Conservation (phyloP, 2,888 invertebrate species). For the Lutraria lutraria region DNA sequence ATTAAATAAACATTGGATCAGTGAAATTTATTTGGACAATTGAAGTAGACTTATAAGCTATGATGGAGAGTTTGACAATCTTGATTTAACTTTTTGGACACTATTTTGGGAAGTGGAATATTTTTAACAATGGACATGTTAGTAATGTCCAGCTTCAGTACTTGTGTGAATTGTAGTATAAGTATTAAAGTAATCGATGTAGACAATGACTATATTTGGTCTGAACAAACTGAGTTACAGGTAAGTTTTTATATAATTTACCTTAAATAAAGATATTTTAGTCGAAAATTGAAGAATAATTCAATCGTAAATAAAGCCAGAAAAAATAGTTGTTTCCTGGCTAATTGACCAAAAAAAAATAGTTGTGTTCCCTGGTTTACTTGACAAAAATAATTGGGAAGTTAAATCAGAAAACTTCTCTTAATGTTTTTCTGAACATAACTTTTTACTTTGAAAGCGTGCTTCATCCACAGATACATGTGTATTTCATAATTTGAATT, state of each 20-base stretch:
- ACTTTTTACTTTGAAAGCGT: no score
- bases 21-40: background rate
- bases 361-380: no score
- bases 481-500: no score
- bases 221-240: slow-evolving; percentile 60
- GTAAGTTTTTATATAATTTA: slow-evolving; percentile 35
- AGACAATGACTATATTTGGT: slow-evolving; percentile 52
- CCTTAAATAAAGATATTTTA: background rate
- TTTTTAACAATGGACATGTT: slow-evolving; percentile 54
- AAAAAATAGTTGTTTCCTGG: no score
- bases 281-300: background rate
- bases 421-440: no score
- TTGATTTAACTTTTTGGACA: background rate
- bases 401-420: no score
- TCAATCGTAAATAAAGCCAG: no score
- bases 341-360: no score
- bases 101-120: background rate
- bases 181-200: slow-evolving; percentile 48
- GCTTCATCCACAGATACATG: no score
- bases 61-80: background rate
- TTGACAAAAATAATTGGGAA: no score
- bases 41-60: background rate
- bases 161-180: slow-evolving; percentile 61
- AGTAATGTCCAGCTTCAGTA: slow-evolving; percentile 59
- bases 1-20: background rate